phyloP scores from a whole-genome alignment of 2,888 invertebrate genomes.

The Ormyrus pomaceus region DNA sequence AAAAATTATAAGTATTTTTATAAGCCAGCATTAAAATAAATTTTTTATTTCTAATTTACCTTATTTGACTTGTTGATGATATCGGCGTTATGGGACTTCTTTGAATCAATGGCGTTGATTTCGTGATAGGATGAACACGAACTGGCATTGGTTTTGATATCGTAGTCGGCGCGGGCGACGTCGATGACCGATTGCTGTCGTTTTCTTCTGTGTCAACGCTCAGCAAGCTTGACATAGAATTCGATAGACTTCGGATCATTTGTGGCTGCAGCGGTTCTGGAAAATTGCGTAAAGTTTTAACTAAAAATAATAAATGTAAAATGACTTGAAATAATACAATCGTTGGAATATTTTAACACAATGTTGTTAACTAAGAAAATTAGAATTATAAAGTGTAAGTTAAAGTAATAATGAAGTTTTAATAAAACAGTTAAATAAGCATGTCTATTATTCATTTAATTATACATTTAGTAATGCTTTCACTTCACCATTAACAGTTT shows the following conservation, averaged over 20 bases:
- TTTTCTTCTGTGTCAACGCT: slow-evolving; percentile 65
- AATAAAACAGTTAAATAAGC: slow-evolving; percentile 7
- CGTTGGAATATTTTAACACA: background rate
- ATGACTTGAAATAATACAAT: too few species aligned
- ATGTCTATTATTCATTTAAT: slow-evolving; percentile 4
- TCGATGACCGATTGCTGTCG: slow-evolving; percentile 63
- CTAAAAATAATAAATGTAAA: too few species aligned
- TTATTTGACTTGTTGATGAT: slow-evolving; percentile 72
- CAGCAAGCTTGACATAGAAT: slow-evolving; percentile 70
- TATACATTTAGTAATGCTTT: background rate
- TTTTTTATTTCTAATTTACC: slow-evolving; percentile 23
- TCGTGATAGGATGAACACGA: slow-evolving; percentile 70
- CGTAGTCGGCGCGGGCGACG: slow-evolving; percentile 62
- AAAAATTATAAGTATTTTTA: background rate
- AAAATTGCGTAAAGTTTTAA: slow-evolving; percentile 12
- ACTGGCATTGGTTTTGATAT: slow-evolving; percentile 71
- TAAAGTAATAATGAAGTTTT: slow-evolving; percentile 5
- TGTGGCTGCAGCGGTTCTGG: slow-evolving; percentile 71
- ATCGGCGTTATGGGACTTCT: slow-evolving; percentile 70
- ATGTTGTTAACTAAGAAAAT: background rate
- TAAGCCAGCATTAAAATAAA: background rate
- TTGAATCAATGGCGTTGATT: slow-evolving; percentile 72
- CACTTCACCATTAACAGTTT: slow-evolving; percentile 13
- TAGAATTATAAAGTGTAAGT: background rate
- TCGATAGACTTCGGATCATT: slow-evolving; percentile 74